A percentile compares a stretch with the other conserved stretches of the same genome.
Conservation (phyloP, 2,113 vertebrate genomes). For the Callospermophilus lateralis region DNA sequence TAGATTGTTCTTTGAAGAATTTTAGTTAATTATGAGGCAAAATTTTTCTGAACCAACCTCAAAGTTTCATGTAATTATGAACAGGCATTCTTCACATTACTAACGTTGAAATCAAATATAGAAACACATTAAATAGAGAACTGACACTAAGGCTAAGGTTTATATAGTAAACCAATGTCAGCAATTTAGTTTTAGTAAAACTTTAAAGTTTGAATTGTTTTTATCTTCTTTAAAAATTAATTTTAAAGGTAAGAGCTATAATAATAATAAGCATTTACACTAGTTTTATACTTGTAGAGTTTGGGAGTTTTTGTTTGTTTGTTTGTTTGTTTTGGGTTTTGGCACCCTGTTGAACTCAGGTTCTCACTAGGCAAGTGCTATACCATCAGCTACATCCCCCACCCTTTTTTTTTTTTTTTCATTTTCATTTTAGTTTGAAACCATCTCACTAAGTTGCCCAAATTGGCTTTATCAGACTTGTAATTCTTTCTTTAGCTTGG, state of each 20-base stretch:
- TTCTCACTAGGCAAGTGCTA: too few relatives aligned
- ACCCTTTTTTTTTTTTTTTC: too few relatives aligned
- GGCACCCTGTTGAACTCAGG: too few relatives aligned
- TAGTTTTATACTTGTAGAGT: background rate
- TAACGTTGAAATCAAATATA: constrained; percentile 40
- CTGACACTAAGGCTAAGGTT: constrained; percentile 17
- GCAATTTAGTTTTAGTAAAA: constrained; percentile 39
- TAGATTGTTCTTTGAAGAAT: background rate
- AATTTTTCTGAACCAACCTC: constrained; percentile 18
- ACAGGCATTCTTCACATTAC: background rate
- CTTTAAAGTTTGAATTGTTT: constrained; percentile 47
- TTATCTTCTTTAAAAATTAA: constrained; percentile 25
- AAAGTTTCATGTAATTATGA: constrained; percentile 49
- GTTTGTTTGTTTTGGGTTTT: too few relatives aligned
- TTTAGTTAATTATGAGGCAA: constrained; percentile 17
- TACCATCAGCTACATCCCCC: too few relatives aligned
- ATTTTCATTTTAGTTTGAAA: too few relatives aligned
- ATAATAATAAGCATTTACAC: background rate
- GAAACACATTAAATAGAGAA: constrained; percentile 53
- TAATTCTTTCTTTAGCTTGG: too few relatives aligned
- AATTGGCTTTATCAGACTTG: too few relatives aligned
- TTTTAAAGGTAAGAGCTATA: constrained; percentile 28
- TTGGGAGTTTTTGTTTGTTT: too few relatives aligned
- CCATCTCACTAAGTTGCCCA: too few relatives aligned
- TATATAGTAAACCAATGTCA: constrained; percentile 15